These are phyloP conservation scores for Chirona hameri DNA, from an alignment of 2,888 invertebrate species.

Conservation along the genomic window DNA sequence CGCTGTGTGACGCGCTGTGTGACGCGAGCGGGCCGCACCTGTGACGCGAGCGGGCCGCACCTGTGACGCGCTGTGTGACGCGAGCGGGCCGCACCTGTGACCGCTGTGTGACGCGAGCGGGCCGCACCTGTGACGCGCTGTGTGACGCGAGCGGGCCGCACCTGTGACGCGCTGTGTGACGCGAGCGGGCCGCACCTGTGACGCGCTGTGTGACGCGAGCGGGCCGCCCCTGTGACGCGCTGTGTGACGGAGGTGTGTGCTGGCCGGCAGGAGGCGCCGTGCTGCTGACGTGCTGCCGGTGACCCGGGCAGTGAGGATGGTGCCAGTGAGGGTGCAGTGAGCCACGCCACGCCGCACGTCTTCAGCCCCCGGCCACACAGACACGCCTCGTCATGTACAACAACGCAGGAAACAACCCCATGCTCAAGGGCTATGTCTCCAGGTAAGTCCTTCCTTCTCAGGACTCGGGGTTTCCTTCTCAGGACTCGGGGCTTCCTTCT, in stretches of 20 bases:
- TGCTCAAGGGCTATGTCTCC: conserved; percentile 9
- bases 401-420: neutral
- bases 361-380: neutral
- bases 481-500: neutral
- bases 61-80: no score
- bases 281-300: neutral
- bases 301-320: neutral
- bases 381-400: neutral
- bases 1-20: no score
- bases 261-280: neutral
- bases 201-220: neutral
- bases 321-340: neutral
- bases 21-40: no score
- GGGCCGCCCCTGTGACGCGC: no score
- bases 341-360: neutral
- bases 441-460: neutral
- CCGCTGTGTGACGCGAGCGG: neutral
- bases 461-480: neutral
- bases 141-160: neutral
- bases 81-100: no score
- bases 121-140: no score
- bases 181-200: no score
- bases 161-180: neutral
- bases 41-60: neutral
- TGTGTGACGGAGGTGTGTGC: neutral